phyloP scores from a whole-genome alignment of 2,797 vertebrate genomes.

The Echeneis naucrates region DNA sequence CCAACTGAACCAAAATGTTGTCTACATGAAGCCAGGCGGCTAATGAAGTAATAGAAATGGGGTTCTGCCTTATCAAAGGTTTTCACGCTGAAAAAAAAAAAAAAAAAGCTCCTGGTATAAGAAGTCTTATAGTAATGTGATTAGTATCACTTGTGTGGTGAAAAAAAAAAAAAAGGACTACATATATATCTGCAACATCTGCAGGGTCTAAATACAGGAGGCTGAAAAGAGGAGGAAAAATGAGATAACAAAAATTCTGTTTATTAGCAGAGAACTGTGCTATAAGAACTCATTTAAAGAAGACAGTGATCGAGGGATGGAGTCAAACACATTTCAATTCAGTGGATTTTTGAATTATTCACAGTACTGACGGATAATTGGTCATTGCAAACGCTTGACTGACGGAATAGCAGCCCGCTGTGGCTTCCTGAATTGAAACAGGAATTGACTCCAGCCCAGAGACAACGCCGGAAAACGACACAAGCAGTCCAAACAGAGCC shows the following conservation, averaged over 20 bases:
- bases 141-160: slow-evolving; percentile 43
- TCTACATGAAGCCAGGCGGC: slow-evolving; percentile 27
- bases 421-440: slow-evolving; percentile 52
- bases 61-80: slow-evolving; percentile 50
- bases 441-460: slow-evolving; percentile 56
- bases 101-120: slow-evolving; percentile 19
- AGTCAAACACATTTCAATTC: slow-evolving; percentile 58
- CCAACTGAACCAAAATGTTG: slow-evolving; percentile 17
- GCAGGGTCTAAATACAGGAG: slow-evolving; percentile 48
- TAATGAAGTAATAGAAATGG: slow-evolving; percentile 30
- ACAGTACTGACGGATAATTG: slow-evolving; percentile 29
- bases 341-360: slow-evolving; percentile 47
- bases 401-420: slow-evolving; percentile 13
- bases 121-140: slow-evolving; percentile 46
- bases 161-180: slow-evolving; percentile 53
- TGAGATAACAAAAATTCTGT: slow-evolving; percentile 43
- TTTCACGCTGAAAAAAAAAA: slow-evolving; percentile 28
- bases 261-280: slow-evolving; percentile 52
- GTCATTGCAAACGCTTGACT: slow-evolving; percentile 20
- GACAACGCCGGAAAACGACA: slow-evolving; percentile 26
- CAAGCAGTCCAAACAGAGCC: slow-evolving; percentile 42
- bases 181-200: slow-evolving; percentile 51
- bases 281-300: slow-evolving; percentile 34
- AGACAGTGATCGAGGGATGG: slow-evolving; percentile 37
- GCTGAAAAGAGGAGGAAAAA: slow-evolving; percentile 37